A percentile compares a stretch with the other conserved stretches of the same genome.
phyloP scores from a whole-genome alignment of 2,113 vertebrate species.

The Psittacula cyanocephala region DNA sequence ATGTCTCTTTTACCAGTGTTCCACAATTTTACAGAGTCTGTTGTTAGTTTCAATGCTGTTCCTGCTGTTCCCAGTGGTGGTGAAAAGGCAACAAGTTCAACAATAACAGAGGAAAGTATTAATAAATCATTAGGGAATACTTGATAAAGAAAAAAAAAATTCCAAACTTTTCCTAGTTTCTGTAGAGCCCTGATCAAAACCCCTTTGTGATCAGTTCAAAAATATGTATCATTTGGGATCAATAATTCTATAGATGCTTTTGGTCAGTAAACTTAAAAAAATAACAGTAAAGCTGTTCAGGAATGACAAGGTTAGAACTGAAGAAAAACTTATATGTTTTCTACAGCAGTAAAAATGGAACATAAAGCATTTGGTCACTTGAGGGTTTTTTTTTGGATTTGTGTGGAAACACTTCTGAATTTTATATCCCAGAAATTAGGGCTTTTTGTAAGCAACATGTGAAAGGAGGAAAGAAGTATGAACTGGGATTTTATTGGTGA shows the following conservation, averaged over 20 bases:
- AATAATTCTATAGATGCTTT: background rate
- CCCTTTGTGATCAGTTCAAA: background rate
- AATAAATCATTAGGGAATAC: background rate
- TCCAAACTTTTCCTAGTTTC: background rate
- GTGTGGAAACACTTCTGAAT: background rate
- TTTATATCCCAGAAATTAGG: background rate
- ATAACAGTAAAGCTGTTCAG: background rate
- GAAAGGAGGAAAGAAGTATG: background rate
- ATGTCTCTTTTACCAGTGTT: background rate
- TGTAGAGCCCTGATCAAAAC: background rate
- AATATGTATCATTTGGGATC: background rate
- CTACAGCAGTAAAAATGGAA: background rate
- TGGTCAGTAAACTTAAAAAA: background rate
- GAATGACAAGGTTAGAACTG: background rate
- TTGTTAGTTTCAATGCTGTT: background rate
- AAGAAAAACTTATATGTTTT: background rate
- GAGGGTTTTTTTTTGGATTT: accelerated
- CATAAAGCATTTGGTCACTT: background rate
- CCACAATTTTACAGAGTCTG: background rate
- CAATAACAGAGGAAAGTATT: background rate
- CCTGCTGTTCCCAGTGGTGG: background rate
- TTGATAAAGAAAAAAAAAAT: background rate
- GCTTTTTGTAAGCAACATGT: background rate
- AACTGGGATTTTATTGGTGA: background rate
- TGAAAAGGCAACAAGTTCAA: background rate